phyloP scores from a whole-genome alignment of 1,140 invertebrate species.

The Plutomurus gul region DNA sequence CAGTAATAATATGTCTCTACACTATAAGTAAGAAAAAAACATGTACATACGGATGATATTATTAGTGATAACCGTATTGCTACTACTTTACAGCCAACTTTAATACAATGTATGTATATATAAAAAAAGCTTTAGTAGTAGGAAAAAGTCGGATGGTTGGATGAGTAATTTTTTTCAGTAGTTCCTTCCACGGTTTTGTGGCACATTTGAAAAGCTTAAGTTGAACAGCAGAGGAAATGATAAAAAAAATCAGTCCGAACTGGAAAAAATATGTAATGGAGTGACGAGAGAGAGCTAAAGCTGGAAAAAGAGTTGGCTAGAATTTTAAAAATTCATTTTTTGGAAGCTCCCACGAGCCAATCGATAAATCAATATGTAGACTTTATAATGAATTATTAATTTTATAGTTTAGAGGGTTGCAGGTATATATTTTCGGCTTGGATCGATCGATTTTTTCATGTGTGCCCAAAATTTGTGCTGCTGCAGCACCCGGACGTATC shows the following conservation, averaged over 20 bases:
- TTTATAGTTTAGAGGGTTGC: constrained; percentile 49
- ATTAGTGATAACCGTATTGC: too few species aligned
- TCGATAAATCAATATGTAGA: constrained; percentile 53
- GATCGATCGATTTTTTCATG: constrained; percentile 34
- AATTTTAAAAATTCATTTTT: constrained; percentile 51
- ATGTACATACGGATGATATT: too few species aligned
- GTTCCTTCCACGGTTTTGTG: too few species aligned
- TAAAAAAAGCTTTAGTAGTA: too few species aligned
- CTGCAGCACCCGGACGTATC: constrained; percentile 35
- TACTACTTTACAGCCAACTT: too few species aligned
- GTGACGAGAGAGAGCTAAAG: background rate
- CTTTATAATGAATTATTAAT: constrained; percentile 53
- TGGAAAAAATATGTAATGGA: constrained; percentile 16
- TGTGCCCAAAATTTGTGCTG: constrained; percentile 35
- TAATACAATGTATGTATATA: too few species aligned
- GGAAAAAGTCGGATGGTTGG: too few species aligned
- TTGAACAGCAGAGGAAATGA: background rate
- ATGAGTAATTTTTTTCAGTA: too few species aligned
- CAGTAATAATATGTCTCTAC: too few species aligned
- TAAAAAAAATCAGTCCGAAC: background rate
- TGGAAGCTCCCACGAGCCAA: constrained; percentile 43
- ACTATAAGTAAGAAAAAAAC: too few species aligned
- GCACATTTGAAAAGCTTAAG: too few species aligned
- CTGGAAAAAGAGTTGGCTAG: constrained; percentile 33
- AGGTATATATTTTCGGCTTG: constrained; percentile 20